phyloP scores from a whole-genome alignment of 2,888 invertebrate species.

The Tolmerus cingulatus region DNA sequence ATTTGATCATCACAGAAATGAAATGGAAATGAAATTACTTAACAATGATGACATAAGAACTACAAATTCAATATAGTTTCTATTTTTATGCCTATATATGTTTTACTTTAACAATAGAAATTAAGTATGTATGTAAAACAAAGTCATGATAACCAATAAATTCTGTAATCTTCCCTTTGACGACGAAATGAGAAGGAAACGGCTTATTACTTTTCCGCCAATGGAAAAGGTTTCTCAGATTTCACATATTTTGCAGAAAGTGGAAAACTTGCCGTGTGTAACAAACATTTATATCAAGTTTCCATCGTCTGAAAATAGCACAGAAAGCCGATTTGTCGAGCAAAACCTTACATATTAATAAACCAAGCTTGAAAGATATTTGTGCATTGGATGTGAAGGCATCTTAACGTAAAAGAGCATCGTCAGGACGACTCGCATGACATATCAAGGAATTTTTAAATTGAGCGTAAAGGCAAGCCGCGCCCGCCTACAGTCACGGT shows the following conservation, averaged over 20 bases:
- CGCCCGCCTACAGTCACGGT: no score
- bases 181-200: not conserved
- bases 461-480: not conserved
- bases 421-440: not conserved
- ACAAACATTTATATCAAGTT: not conserved
- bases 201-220: not conserved
- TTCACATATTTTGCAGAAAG: not conserved
- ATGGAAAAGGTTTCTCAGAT: not conserved
- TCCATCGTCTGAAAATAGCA: not conserved
- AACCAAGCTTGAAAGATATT: not conserved
- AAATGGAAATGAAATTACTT: no score
- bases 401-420: not conserved
- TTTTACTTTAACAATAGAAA: no score
- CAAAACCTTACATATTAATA: not conserved
- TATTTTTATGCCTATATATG: no score
- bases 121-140: no score
- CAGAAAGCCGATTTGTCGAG: not conserved
- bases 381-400: not conserved
- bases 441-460: not conserved
- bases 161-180: not conserved
- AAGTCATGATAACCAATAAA: no score
- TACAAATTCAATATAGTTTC: no score
- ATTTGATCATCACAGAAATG: no score
- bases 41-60: no score
- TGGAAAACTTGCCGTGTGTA: not conserved